phyloP scores from a whole-genome alignment of 2,888 invertebrate genomes.

The Eupithecia abbreviata region DNA sequence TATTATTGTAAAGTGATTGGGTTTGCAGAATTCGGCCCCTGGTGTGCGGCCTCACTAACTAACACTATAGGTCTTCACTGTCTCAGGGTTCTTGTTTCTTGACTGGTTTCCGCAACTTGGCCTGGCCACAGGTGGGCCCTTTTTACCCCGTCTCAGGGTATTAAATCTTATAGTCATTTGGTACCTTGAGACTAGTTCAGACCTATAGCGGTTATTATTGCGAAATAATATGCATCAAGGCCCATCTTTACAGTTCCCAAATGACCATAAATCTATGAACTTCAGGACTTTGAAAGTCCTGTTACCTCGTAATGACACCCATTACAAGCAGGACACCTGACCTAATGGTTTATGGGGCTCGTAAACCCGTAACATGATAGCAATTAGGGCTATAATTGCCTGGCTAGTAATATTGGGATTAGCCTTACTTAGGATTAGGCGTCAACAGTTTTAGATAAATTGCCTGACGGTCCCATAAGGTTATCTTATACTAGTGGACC shows the following conservation, averaged over 20 bases:
- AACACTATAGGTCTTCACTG: no score
- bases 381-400: conserved; percentile 35
- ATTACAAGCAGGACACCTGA: conserved; percentile 30
- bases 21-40: no score
- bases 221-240: not conserved
- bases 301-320: conserved; percentile 20
- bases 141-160: no score
- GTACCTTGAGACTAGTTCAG: no score
- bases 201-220: no score
- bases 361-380: conserved; percentile 33
- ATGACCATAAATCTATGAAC: conserved; percentile 8
- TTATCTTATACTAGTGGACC: not conserved
- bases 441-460: not conserved
- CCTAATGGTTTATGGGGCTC: conserved; percentile 29
- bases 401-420: conserved; percentile 23
- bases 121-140: no score
- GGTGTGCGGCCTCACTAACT: no score
- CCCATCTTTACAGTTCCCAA: not conserved
- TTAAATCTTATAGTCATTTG: no score
- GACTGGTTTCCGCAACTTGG: no score
- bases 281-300: conserved; percentile 8
- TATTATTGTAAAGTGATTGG: no score
- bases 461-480: not conserved
- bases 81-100: no score
- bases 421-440: not conserved